Conservation (phyloP, 2,113 vertebrate species). For the Lasiurus cinereus region DNA sequence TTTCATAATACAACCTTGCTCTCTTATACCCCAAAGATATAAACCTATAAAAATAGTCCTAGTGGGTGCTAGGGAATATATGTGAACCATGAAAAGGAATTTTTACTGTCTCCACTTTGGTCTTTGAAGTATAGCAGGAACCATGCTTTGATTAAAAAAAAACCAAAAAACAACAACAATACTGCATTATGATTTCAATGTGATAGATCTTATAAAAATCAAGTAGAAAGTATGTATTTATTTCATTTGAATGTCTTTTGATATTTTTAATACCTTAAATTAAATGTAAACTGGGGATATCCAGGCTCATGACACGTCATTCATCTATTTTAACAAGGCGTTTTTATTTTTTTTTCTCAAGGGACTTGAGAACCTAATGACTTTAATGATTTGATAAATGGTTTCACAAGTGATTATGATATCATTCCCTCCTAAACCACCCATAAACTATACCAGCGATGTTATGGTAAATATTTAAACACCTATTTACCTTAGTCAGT, state of each 20-base stretch:
- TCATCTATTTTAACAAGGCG: conserved; percentile 59
- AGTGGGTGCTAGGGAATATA: conserved; percentile 31
- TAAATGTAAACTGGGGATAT: conserved; percentile 36
- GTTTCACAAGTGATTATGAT: conserved; percentile 46
- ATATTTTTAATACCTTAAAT: conserved; percentile 63
- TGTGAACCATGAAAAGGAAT: conserved; percentile 34
- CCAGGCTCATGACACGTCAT: background rate
- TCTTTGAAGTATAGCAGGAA: conserved; percentile 55
- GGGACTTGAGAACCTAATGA: conserved; percentile 35
- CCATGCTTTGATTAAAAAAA: conserved; percentile 27
- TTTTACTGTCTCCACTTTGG: conserved; percentile 24
- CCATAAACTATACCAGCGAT: background rate
- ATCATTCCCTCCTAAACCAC: conserved; percentile 32
- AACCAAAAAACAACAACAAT: background rate
- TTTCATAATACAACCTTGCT: conserved; percentile 31
- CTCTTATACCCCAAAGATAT: conserved; percentile 6
- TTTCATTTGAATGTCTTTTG: conserved; percentile 52
- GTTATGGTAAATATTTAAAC: conserved; percentile 44
- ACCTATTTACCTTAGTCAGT: background rate
- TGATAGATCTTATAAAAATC: conserved; percentile 64
- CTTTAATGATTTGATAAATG: conserved; percentile 53
- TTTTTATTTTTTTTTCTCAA: background rate
- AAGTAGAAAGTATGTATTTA: conserved; percentile 59
- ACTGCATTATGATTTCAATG: conserved; percentile 25
- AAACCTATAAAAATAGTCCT: conserved; percentile 23